Evolutionary conservation across 1,140 invertebrate species (phyloP).

Genomic region (Heliconius hermathena): DNA sequence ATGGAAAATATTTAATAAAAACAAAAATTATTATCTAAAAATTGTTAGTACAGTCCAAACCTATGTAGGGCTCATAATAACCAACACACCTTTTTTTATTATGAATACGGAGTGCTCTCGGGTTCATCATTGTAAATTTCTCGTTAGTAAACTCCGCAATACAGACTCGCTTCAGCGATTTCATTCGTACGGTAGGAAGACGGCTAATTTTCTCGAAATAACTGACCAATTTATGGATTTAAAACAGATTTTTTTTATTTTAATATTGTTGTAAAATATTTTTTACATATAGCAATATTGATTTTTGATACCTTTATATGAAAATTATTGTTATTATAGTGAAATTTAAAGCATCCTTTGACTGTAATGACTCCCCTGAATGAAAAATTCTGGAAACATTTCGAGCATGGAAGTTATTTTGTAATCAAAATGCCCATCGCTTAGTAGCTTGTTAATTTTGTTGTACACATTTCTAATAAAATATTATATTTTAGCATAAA

Average conservation of each 20-base stretch:
- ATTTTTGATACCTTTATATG: constrained; percentile 31
- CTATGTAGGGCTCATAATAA: constrained; percentile 35
- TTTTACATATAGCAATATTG: constrained; percentile 20
- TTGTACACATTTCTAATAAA: constrained; percentile 35
- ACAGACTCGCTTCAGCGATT: constrained; percentile 66
- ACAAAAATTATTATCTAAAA: not conserved
- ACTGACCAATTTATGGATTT: constrained; percentile 56
- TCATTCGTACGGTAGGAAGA: constrained; percentile 61
- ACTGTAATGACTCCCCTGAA: constrained; percentile 44
- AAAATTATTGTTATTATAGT: constrained; percentile 43
- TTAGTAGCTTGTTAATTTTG: constrained; percentile 37
- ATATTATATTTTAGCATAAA: constrained; percentile 9
- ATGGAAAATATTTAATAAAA: not conserved
- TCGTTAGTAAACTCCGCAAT: constrained; percentile 72
- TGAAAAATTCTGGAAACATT: constrained; percentile 59
- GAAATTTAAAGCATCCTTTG: constrained; percentile 51
- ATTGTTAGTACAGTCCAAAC: not conserved
- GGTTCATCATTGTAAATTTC: constrained; percentile 71
- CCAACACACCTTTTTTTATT: constrained; percentile 52
- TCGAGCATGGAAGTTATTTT: constrained; percentile 57
- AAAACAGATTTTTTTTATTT: constrained; percentile 27
- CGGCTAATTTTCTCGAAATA: constrained; percentile 63
- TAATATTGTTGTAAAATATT: not conserved
- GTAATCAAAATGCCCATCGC: constrained; percentile 66
- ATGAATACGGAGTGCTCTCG: constrained; percentile 58